These are phyloP conservation scores for Protonemura montana DNA, from an alignment of 2,888 invertebrate genomes.

Conservation along the genomic window DNA sequence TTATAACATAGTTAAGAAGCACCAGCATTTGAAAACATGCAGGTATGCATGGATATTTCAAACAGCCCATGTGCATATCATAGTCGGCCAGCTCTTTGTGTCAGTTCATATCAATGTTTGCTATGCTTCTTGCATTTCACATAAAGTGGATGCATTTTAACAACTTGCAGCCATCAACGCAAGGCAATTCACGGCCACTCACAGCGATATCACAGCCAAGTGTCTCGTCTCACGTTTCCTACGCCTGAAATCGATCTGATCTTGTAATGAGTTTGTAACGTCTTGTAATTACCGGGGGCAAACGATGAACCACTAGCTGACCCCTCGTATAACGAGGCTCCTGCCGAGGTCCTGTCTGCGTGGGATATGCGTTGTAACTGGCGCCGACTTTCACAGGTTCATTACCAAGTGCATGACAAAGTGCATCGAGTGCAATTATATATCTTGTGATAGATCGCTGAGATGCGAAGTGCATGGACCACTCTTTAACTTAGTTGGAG, in stretches of 20 bases:
- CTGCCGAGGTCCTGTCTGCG: neutral
- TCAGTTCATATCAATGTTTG: no score
- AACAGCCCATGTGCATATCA: no score
- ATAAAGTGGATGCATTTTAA: no score
- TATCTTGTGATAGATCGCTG: neutral
- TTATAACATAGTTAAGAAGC: no score
- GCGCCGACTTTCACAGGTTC: neutral
- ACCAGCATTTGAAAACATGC: no score
- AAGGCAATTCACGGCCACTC: neutral
- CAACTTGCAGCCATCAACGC: no score
- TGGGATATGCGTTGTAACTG: neutral
- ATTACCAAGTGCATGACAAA: neutral
- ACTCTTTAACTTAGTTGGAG: neutral
- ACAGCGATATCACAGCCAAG: neutral
- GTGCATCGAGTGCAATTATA: neutral
- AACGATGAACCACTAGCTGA: neutral
- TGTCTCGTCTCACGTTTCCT: neutral
- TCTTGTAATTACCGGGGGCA: neutral
- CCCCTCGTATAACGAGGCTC: neutral
- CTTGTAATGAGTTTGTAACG: conserved; percentile 12
- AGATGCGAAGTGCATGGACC: neutral
- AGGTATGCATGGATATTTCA: no score
- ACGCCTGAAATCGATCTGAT: neutral
- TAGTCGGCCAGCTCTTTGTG: no score
- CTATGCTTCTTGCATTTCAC: no score